A percentile compares a stretch with the other conserved stretches of the same genome.
Evolutionary conservation across 2,888 invertebrate species (phyloP).

Genomic region (Protonemura montana): DNA sequence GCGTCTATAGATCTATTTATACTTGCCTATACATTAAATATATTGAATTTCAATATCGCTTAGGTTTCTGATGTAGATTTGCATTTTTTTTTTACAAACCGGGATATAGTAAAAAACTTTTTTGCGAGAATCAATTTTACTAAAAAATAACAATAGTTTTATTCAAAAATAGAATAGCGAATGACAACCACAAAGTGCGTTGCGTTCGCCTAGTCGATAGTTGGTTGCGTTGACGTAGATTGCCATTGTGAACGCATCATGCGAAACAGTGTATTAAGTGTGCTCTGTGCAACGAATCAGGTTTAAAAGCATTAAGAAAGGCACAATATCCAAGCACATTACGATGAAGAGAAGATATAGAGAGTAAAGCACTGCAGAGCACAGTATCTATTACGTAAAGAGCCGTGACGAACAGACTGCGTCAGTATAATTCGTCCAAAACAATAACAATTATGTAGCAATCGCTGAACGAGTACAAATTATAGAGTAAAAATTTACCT

Average conservation of each 20-base stretch:
- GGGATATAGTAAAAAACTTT: neutral
- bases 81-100: neutral
- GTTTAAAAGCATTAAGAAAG: neutral
- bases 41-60: neutral
- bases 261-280: neutral
- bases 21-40: neutral
- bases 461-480: too few relatives aligned
- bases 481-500: too few relatives aligned
- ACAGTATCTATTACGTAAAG: too few relatives aligned
- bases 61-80: neutral
- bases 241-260: neutral
- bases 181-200: neutral
- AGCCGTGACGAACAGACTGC: too few relatives aligned
- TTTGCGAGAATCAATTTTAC: neutral
- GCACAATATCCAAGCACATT: neutral
- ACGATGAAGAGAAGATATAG: neutral
- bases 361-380: too few relatives aligned
- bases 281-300: neutral
- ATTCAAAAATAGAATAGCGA: neutral
- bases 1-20: neutral
- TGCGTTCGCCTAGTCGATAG: neutral
- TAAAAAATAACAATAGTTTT: constrained; percentile 4
- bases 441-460: too few relatives aligned
- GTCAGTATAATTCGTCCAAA: too few relatives aligned
- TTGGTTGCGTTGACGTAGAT: neutral